These are phyloP conservation scores for Bergia puertoricense DNA, from an alignment of 92 coral and sea anemone genomes.

Conservation along the genomic window DNA sequence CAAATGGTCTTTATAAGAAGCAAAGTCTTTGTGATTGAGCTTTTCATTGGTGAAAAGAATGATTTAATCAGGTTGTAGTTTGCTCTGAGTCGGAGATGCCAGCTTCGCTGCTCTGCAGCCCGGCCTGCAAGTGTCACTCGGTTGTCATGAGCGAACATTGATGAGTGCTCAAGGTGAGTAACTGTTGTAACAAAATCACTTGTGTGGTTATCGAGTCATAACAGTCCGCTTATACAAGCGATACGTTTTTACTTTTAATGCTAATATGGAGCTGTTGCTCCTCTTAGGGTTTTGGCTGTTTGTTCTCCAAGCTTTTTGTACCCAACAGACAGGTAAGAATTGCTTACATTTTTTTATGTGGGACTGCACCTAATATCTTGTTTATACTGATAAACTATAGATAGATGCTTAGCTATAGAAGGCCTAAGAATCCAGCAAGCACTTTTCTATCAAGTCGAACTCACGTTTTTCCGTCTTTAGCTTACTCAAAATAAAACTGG, in stretches of 20 bases:
- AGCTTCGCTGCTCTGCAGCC: neutral
- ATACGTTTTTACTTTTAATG: neutral
- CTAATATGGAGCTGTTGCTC: slow-evolving; percentile 14
- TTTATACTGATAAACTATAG: no score
- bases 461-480: neutral
- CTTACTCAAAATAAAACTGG: neutral
- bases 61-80: neutral
- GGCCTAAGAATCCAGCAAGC: neutral
- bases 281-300: neutral
- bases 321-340: slow-evolving; percentile 12
- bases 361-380: neutral
- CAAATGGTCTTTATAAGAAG: neutral
- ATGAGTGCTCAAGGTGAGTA: slow-evolving; percentile 32
- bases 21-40: neutral
- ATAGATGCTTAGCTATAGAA: neutral
- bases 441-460: neutral
- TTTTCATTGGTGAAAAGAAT: slow-evolving; percentile 15
- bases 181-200: slow-evolving; percentile 4
- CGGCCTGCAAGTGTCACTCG: slow-evolving; percentile 15
- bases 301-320: slow-evolving; percentile 1
- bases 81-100: slow-evolving; percentile 13
- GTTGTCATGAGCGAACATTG: neutral
- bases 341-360: neutral
- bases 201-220: neutral
- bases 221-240: neutral